These are phyloP conservation scores for Sapajus apella DNA, from an alignment of 2,113 vertebrate genomes.

Conservation along the genomic window DNA sequence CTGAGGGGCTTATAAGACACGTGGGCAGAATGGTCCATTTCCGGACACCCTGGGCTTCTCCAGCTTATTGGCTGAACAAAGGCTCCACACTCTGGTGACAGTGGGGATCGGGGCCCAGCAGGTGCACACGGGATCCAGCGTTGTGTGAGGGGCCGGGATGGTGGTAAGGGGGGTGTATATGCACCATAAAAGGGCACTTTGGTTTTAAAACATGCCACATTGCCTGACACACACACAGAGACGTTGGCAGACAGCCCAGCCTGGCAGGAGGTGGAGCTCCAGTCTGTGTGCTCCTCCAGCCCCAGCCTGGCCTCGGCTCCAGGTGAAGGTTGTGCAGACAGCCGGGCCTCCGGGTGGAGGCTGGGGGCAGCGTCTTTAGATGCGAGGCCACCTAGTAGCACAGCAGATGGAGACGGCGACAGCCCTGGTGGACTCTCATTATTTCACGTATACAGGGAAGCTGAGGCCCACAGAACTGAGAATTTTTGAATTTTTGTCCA, in stretches of 20 bases:
- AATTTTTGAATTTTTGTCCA: not conserved
- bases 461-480: not conserved
- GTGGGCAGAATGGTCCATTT: accelerated
- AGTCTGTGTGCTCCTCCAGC: too few species aligned
- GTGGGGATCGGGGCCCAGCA: too few species aligned
- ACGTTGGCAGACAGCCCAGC: not conserved
- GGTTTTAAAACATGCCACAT: too few species aligned
- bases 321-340: not conserved
- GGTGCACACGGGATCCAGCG: accelerated
- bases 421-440: not conserved
- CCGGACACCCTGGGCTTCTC: not conserved
- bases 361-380: accelerated
- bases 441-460: not conserved
- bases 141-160: too few species aligned
- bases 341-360: accelerated
- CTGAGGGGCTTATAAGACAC: not conserved
- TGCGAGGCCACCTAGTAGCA: accelerated
- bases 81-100: not conserved
- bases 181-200: too few species aligned
- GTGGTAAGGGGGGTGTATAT: not conserved
- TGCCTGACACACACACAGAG: not conserved
- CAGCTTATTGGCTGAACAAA: not conserved
- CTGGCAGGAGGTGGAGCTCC: accelerated
- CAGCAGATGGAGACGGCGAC: accelerated
- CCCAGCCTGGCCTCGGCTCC: not conserved